Conservation (phyloP, 2,797 vertebrate genomes). For the Crocodylus rhombifer region DNA sequence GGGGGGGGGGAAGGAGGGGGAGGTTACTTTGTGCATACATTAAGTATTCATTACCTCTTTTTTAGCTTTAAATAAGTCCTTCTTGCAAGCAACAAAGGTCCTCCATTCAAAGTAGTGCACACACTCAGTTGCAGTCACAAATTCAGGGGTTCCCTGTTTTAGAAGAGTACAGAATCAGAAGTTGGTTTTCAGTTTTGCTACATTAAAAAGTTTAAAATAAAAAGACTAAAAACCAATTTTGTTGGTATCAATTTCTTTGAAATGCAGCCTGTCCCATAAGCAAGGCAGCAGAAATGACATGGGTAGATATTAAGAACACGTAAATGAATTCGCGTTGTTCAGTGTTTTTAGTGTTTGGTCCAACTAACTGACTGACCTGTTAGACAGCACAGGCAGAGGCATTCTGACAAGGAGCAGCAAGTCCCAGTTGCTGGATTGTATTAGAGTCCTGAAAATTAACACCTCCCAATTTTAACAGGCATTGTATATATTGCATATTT, state of each 20-base stretch:
- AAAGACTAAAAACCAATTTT: background rate
- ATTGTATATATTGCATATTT: background rate
- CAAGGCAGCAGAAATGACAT: background rate
- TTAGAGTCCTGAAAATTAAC: background rate
- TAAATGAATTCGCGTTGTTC: too few species aligned
- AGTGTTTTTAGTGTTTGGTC: too few species aligned
- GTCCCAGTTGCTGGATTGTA: background rate
- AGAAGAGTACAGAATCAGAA: background rate
- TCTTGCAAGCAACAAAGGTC: constrained; percentile 91
- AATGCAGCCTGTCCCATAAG: too few species aligned
- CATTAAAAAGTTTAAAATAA: background rate
- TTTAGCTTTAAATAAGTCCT: constrained; percentile 89
- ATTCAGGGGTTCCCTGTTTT: constrained; percentile 93
- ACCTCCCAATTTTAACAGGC: background rate
- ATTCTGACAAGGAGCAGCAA: background rate
- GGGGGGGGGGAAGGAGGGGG: background rate
- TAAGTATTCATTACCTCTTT: constrained; percentile 87
- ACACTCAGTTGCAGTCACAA: constrained; percentile 89
- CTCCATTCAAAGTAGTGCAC: constrained; percentile 97
- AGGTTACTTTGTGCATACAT: background rate
- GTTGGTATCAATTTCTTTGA: background rate
- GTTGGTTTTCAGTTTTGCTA: background rate
- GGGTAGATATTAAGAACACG: background rate
- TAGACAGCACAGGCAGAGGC: background rate
- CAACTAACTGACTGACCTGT: background rate